Base-by-base conservation (phyloP, 2,113 vertebrate species). In the Urocitellus parryii region DNA sequence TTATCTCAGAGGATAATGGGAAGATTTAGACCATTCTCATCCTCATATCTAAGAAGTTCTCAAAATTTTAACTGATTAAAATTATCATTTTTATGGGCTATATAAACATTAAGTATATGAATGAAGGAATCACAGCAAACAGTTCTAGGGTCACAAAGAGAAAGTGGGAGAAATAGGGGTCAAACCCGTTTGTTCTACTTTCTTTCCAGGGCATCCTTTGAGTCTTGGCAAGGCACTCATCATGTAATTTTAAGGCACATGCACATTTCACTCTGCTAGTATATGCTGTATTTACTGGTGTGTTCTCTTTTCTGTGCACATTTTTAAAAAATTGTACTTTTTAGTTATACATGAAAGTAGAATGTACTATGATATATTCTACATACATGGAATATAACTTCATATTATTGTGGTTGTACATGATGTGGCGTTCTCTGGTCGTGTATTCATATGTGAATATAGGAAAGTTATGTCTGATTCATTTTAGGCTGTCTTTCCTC, bases 21-120 rank as follows among this genome's bases (percentile, higher is more conserved):
- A 86, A 68, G 29, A 68, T 76, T 61, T 56, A 92, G 53, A 72
- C 81, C 22, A 17, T 87, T 90, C 24, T 82, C 48, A 65, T 77
- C n/a, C 24, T 88, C 53, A 42, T 42, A n/a, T 20, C 61, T 45
- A 68, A n/a, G 82, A 78, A 77, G 67, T 53, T n/a, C 65, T 81
- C 82, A 88, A 63, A 91, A 77, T 80, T 42, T 45, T 74, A 87
- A 87, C 24, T 90, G 70, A 39, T 81, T 58, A 63, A 27, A 74
- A 51, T 90, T 13, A 39, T n/a, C 39, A 42, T 61, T 63, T 89
- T 63, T 68, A 63, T 29, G 72, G 76, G 51, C 22, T 76, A 51
- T 39, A 42, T 65, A 76, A 80, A 67, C 65, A 82, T 42, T 61
- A 89, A 56, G 13, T 77, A 80, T 93, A 61, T 58, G 56, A 84